Base-by-base conservation (phyloP, 2,888 invertebrate species). In the Eumacrocentrus americanus region DNA sequence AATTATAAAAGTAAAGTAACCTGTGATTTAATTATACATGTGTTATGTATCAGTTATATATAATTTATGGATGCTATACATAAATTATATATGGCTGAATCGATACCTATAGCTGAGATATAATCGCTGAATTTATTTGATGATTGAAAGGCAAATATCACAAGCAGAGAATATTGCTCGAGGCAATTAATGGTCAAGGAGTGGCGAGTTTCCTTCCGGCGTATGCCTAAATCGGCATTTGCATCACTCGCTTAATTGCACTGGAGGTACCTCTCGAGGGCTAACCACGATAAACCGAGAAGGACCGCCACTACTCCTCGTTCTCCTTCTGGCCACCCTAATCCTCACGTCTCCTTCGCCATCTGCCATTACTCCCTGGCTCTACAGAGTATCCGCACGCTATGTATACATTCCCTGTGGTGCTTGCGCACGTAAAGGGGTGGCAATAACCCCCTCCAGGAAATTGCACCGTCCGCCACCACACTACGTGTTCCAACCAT, bases 221-320 rank as follows among this genome's bases (percentile, higher is more conserved):
- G 22, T 18, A 22, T 22, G 18, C 22, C 11, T 44, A 44, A 44
- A 22, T 44, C 29, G 38, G 52, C 56, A 55, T 23, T 52, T 56
- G 58, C 63, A 48, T 52, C 56, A 65, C 64, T 62, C 60, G 59
- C 61, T 63, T 67, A 67, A 67, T 67, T 65, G 65, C 62, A 60
- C 60, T 55, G 52, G 56, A 63, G 66, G 61, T 61, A 65, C 6
- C 7, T 65, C 66, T 65, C 66, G 22, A 65, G 65, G 65, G 65
- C 60, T 67, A 63, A 65, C 46, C 52, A 52, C 64, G 66, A 66
- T 64, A 63, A 63, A 61, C 51, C 65, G 56, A 56, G 29, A 40
- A 46, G 22, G 16, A 20, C 16, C 40, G n/a, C 29, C 52, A 29
- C 23, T 14, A 25, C 54, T 62, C 44, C 23, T 16, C 50, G 25